Percentiles rank a stretch among this genome's conserved stretches.
phyloP scores from a whole-genome alignment of 2,797 vertebrate genomes.

The Odontamblyopus rebecca region DNA sequence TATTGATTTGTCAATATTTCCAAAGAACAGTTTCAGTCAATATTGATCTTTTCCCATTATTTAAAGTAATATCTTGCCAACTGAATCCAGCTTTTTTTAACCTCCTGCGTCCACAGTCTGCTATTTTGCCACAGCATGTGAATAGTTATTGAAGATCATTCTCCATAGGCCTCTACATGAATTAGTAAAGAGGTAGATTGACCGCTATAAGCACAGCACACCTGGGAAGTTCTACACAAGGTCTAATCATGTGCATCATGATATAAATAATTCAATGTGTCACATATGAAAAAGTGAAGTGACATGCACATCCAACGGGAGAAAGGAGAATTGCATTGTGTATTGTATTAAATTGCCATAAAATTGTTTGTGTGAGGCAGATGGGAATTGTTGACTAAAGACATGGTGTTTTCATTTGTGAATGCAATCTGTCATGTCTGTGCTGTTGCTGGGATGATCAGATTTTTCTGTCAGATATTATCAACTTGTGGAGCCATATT shows the following conservation, averaged over 20 bases:
- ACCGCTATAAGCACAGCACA: background rate
- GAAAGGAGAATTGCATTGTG: background rate
- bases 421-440: slow-evolving; percentile 1
- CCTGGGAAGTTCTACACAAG: slow-evolving; percentile 3
- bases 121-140: background rate
- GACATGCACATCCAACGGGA: background rate
- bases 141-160: slow-evolving; percentile 16
- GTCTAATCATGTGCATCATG: background rate
- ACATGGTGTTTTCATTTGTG: slow-evolving; percentile 4
- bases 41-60: background rate
- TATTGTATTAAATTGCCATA: slow-evolving; percentile 1
- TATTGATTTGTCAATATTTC: background rate
- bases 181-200: background rate
- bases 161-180: background rate
- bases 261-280: background rate
- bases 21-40: background rate
- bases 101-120: background rate
- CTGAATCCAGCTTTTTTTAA: background rate
- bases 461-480: background rate
- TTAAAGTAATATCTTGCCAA: background rate
- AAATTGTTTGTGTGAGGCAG: background rate
- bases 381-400: background rate
- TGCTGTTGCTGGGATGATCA: background rate
- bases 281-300: background rate
- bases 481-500: background rate